Evolutionary conservation across 2,888 invertebrate genomes (phyloP).

Genomic region (Metallyticus violacea): DNA sequence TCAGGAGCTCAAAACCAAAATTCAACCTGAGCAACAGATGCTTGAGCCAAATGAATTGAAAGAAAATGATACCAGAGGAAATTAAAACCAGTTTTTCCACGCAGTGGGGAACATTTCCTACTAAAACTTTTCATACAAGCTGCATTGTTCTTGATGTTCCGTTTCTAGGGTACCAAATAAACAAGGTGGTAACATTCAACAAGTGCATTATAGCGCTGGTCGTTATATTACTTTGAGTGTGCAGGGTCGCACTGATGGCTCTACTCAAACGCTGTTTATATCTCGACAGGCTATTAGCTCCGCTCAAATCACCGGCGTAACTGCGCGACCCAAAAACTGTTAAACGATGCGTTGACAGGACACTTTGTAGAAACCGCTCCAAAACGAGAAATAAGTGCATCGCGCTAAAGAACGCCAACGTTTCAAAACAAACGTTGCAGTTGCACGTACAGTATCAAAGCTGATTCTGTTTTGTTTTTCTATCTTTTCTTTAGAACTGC

Average conservation of each 20-base stretch:
- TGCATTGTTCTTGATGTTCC: not conserved
- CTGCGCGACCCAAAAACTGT: not conserved
- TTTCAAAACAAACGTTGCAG: too few relatives aligned
- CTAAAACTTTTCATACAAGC: not conserved
- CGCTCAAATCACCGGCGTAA: conserved; percentile 2
- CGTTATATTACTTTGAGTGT: not conserved
- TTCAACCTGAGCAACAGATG: not conserved
- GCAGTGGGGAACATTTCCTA: not conserved
- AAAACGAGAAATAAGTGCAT: not conserved
- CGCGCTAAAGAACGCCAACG: too few relatives aligned
- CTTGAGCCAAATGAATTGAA: not conserved
- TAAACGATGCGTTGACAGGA: not conserved
- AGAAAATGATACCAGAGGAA: not conserved
- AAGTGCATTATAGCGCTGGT: not conserved
- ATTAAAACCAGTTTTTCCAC: not conserved
- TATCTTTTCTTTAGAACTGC: too few relatives aligned
- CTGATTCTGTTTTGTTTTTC: not conserved
- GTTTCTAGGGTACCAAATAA: not conserved
- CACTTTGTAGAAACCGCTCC: not conserved
- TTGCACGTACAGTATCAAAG: not conserved
- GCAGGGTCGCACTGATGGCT: not conserved
- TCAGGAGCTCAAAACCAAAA: too few relatives aligned
- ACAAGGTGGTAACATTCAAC: not conserved
- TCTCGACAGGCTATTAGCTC: not conserved
- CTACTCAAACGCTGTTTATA: not conserved